phyloP scores from a whole-genome alignment of 2,888 invertebrate species.

The Acronicta psi region DNA sequence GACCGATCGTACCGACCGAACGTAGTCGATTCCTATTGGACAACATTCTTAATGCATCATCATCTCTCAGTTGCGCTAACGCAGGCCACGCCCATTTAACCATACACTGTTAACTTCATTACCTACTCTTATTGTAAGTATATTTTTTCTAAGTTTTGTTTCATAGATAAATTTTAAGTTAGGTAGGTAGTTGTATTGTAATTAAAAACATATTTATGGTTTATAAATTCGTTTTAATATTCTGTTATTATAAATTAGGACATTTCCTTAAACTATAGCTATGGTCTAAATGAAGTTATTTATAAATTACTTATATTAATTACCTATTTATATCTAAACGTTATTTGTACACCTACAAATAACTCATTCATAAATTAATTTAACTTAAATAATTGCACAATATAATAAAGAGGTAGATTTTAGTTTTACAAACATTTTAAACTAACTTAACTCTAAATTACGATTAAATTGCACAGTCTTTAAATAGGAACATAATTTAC shows the following conservation, averaged over 20 bases:
- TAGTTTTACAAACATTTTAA: constrained; percentile 45
- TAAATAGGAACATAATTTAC: constrained; percentile 18
- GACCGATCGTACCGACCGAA: no score
- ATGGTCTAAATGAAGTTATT: constrained; percentile 1
- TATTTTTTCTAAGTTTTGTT: no score
- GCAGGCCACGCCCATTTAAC: constrained; percentile 65
- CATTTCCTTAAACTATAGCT: constrained; percentile 3
- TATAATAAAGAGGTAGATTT: constrained; percentile 41
- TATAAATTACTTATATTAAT: constrained; percentile 12
- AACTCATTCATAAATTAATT: constrained; percentile 4
- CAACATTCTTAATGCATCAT: constrained; percentile 16
- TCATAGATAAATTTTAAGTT: no score
- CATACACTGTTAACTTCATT: neutral
- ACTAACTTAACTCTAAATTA: constrained; percentile 22
- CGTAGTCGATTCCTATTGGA: constrained; percentile 47
- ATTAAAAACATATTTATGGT: neutral
- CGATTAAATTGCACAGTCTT: constrained; percentile 44
- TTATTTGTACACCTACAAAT: neutral
- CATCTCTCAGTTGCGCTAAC: constrained; percentile 62
- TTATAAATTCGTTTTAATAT: constrained; percentile 15
- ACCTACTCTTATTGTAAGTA: no score
- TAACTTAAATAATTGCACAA: constrained; percentile 60
- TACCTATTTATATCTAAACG: constrained; percentile 3
- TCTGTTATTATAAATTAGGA: neutral
- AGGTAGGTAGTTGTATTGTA: no score